phyloP scores from a whole-genome alignment of 2,113 vertebrate genomes.

The Acanthisitta chloris region DNA sequence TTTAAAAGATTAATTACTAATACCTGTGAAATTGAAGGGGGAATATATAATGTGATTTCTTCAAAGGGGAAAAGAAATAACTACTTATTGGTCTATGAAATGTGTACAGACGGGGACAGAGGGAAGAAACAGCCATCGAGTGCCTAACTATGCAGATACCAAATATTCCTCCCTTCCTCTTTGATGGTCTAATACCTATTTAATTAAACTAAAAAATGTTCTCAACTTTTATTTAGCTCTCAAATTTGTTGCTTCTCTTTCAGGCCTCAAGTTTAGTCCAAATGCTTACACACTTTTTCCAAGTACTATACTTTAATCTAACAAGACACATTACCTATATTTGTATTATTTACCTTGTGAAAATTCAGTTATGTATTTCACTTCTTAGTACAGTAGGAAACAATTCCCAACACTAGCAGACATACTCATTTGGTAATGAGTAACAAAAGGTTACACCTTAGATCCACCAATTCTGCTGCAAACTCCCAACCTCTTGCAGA shows the following conservation, averaged over 20 bases:
- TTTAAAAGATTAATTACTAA: neutral
- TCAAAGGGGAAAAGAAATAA: neutral
- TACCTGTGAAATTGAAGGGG: neutral
- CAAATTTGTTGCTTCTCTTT: neutral
- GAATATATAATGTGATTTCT: neutral
- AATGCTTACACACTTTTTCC: neutral
- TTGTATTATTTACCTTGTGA: neutral
- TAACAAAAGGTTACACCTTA: neutral
- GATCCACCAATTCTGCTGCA: neutral
- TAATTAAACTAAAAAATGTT: neutral
- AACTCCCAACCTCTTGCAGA: neutral
- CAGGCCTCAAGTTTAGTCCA: neutral
- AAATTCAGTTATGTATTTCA: neutral
- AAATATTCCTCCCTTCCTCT: neutral
- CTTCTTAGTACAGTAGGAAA: neutral
- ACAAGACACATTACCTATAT: neutral
- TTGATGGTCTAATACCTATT: neutral
- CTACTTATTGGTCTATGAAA: neutral
- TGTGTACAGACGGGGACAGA: rapidly evolving
- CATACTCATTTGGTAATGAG: neutral
- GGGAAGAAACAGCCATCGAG: neutral
- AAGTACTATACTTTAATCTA: neutral
- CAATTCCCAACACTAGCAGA: neutral
- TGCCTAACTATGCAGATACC: neutral
- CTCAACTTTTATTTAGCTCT: neutral